phyloP scores from a whole-genome alignment of 2,113 vertebrate species.

The Platysternon megacephalum region DNA sequence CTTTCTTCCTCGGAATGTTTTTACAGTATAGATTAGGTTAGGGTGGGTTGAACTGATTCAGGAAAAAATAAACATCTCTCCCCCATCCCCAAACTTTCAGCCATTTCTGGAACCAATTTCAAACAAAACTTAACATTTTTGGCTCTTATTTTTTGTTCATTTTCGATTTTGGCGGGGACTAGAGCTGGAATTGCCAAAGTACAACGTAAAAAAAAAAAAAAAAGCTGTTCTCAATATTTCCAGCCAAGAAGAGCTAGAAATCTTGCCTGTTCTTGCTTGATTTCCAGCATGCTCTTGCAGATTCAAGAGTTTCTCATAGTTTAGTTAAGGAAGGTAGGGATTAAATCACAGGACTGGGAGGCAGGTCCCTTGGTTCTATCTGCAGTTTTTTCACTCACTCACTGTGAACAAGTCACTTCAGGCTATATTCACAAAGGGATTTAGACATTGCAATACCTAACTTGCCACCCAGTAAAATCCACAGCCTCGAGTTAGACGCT shows the following conservation, averaged over 20 bases:
- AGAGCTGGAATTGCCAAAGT: slow-evolving; percentile 22
- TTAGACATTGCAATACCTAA: background rate
- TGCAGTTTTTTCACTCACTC: background rate
- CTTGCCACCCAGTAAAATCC: background rate
- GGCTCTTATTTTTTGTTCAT: slow-evolving; percentile 25
- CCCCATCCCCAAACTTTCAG: background rate
- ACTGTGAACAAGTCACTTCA: background rate
- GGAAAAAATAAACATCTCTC: background rate
- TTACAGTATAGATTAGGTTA: background rate
- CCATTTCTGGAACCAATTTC: slow-evolving; percentile 14
- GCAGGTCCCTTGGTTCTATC: background rate
- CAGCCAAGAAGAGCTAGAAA: background rate
- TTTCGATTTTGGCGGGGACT: slow-evolving; percentile 29
- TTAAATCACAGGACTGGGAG: background rate
- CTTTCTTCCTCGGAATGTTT: background rate
- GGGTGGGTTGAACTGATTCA: background rate
- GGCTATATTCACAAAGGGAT: background rate
- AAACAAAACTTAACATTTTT: background rate
- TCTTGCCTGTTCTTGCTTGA: background rate
- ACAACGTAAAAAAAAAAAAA: background rate
- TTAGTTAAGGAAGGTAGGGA: background rate
- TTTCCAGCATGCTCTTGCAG: background rate
- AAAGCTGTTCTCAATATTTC: background rate
- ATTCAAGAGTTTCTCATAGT: background rate
- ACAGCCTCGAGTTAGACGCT: background rate